A percentile compares a stretch with the other conserved stretches of the same genome.
phyloP scores from a whole-genome alignment of 2,797 vertebrate species.

The Phalanger gymnotis region DNA sequence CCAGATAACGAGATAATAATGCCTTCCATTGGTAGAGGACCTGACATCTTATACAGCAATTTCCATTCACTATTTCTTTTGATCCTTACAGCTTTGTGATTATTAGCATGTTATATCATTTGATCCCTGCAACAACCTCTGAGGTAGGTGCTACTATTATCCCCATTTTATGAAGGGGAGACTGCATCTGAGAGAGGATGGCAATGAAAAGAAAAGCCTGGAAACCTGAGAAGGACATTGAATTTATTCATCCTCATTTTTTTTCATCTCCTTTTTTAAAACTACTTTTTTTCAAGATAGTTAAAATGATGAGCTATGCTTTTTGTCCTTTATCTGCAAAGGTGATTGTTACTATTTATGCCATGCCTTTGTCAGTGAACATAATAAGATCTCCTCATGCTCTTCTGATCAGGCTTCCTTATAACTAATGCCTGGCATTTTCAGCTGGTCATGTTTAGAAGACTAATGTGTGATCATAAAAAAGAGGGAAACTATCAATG shows the following conservation, averaged over 20 bases:
- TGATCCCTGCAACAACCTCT: background rate
- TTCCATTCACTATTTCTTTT: constrained; percentile 12
- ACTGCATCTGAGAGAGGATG: constrained; percentile 45
- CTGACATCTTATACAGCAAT: background rate
- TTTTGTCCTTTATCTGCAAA: background rate
- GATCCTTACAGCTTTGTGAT: constrained; percentile 24
- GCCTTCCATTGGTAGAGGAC: background rate
- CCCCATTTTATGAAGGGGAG: background rate
- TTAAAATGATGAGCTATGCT: background rate
- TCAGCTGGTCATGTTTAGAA: background rate
- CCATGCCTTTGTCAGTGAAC: background rate
- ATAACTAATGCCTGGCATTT: background rate
- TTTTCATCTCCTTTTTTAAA: background rate
- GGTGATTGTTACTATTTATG: background rate
- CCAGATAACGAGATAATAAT: constrained; percentile 1
- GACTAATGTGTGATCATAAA: background rate
- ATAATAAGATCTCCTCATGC: too few relatives aligned
- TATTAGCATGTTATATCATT: background rate
- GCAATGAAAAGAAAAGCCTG: background rate
- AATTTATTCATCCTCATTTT: background rate
- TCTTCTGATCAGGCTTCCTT: background rate
- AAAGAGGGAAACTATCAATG: background rate
- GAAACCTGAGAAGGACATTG: background rate
- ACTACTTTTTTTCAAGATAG: background rate
- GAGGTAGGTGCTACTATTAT: constrained; percentile 11